phyloP scores from a whole-genome alignment of 2,888 invertebrate genomes.

The Luperina nickerlii region DNA sequence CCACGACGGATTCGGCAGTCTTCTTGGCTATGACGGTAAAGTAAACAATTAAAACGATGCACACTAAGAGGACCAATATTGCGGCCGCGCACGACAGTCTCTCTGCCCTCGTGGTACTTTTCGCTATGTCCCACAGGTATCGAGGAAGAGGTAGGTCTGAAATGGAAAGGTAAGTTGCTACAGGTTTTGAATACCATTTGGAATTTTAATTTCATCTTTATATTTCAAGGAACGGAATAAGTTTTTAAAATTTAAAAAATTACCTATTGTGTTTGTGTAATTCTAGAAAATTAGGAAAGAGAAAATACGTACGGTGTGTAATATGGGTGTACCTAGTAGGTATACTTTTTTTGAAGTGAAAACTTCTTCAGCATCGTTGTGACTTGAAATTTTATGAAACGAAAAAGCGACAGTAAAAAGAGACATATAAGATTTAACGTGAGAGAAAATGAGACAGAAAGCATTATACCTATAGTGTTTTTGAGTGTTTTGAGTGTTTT shows the following conservation, averaged over 20 bases:
- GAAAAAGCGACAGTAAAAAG: too few species aligned
- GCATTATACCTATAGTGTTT: too few species aligned
- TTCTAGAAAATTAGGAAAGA: slow-evolving; percentile 1
- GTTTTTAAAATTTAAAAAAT: not conserved
- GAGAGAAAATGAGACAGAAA: too few species aligned
- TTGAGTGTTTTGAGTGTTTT: too few species aligned
- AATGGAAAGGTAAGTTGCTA: slow-evolving; percentile 56
- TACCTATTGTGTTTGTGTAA: not conserved
- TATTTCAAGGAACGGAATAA: not conserved
- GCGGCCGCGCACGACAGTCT: slow-evolving; percentile 78
- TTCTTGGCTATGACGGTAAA: slow-evolving; percentile 64
- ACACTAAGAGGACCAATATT: slow-evolving; percentile 72
- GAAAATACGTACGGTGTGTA: not conserved
- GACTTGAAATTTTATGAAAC: too few species aligned
- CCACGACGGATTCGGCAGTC: slow-evolving; percentile 36
- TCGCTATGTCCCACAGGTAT: slow-evolving; percentile 79
- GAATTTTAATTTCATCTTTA: not conserved
- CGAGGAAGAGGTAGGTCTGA: slow-evolving; percentile 78
- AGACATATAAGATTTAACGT: too few species aligned
- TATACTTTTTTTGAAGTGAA: too few species aligned
- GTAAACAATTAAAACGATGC: slow-evolving; percentile 72
- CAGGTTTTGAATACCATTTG: not conserved
- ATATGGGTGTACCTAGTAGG: not conserved
- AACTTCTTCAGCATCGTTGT: too few species aligned
- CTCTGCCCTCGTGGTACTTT: slow-evolving; percentile 81